Conservation (phyloP, 2,888 invertebrate genomes). For the Ganaspis brasiliensis region DNA sequence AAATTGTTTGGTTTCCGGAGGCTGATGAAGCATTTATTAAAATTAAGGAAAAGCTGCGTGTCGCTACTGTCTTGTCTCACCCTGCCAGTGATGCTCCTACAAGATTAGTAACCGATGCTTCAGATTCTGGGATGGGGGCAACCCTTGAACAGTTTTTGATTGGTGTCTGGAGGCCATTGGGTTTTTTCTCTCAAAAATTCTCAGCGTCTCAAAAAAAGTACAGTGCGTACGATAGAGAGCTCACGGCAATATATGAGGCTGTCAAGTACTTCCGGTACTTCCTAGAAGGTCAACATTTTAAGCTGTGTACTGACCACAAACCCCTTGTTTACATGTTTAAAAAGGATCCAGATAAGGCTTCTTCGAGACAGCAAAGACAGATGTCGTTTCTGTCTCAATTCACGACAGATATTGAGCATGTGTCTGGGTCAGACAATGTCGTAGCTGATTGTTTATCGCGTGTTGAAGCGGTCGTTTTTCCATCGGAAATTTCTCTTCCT, state of each 20-base stretch:
- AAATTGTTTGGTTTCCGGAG: too few species aligned
- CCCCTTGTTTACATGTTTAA: slow-evolving; percentile 43
- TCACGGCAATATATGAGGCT: slow-evolving; percentile 64
- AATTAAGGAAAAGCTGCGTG: too few species aligned
- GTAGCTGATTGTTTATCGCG: slow-evolving; percentile 48
- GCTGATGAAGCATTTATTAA: too few species aligned
- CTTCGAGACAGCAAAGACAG: slow-evolving; percentile 10
- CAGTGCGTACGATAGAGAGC: slow-evolving; percentile 65
- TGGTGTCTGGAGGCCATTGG: slow-evolving; percentile 59
- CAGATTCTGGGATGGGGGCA: slow-evolving; percentile 43
- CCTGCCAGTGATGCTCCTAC: not conserved
- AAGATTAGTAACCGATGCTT: slow-evolving; percentile 56
- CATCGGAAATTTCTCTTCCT: not conserved
- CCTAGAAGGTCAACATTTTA: slow-evolving; percentile 57
- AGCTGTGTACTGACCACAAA: slow-evolving; percentile 58
- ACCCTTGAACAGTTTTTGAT: slow-evolving; percentile 62
- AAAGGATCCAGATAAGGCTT: slow-evolving; percentile 43
- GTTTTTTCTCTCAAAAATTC: slow-evolving; percentile 67
- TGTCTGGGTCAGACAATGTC: not conserved
- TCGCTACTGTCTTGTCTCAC: slow-evolving; percentile 53
- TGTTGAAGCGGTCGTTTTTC: not conserved
- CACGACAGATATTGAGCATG: too few species aligned
- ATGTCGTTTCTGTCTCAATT: too few species aligned
- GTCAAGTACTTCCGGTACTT: slow-evolving; percentile 62
- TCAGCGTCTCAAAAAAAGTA: slow-evolving; percentile 63